A percentile compares a stretch with the other conserved stretches of the same genome.
These are phyloP conservation scores for Sebastolobus alascanus DNA, from an alignment of 2,797 vertebrate genomes.

Conservation along the genomic window DNA sequence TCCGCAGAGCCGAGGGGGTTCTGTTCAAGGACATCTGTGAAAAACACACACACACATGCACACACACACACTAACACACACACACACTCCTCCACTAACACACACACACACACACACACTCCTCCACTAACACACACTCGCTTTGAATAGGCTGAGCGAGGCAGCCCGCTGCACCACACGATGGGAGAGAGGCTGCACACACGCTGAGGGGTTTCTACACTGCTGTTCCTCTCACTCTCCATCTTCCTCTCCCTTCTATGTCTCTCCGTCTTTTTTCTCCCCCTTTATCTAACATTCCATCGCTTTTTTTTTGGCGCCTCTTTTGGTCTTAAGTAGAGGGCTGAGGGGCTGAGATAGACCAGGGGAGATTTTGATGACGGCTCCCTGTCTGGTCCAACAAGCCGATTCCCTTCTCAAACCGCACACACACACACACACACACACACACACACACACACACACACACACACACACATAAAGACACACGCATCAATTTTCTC, in stretches of 20 bases:
- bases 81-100: slow-evolving; percentile 44
- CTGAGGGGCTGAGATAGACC: slow-evolving; percentile 81
- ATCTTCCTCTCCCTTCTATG: slow-evolving; percentile 64
- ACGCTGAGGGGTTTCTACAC: slow-evolving; percentile 77
- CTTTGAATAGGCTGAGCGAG: slow-evolving; percentile 84
- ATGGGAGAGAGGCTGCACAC: slow-evolving; percentile 78
- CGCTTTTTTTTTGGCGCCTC: slow-evolving; percentile 54
- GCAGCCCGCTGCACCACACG: slow-evolving; percentile 64
- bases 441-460: slow-evolving; percentile 7
- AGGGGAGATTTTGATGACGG: slow-evolving; percentile 79
- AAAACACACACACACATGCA: slow-evolving; percentile 52
- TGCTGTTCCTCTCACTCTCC: slow-evolving; percentile 75
- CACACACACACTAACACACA: slow-evolving; percentile 3
- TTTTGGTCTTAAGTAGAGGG: slow-evolving; percentile 83
- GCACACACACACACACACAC: slow-evolving; percentile 8
- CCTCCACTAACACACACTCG: slow-evolving; percentile 55
- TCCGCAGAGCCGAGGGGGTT: slow-evolving; percentile 85
- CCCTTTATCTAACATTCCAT: slow-evolving; percentile 76
- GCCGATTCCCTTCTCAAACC: slow-evolving; percentile 56
- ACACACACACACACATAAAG: slow-evolving; percentile 15
- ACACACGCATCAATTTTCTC: slow-evolving; percentile 52
- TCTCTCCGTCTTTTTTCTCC: slow-evolving; percentile 55
- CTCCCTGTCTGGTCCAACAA: slow-evolving; percentile 76
- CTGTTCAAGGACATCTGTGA: slow-evolving; percentile 88
- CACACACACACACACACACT: slow-evolving; percentile 32